phyloP scores from a whole-genome alignment of 2,888 invertebrate species.

The Drosophila kambysellisi region DNA sequence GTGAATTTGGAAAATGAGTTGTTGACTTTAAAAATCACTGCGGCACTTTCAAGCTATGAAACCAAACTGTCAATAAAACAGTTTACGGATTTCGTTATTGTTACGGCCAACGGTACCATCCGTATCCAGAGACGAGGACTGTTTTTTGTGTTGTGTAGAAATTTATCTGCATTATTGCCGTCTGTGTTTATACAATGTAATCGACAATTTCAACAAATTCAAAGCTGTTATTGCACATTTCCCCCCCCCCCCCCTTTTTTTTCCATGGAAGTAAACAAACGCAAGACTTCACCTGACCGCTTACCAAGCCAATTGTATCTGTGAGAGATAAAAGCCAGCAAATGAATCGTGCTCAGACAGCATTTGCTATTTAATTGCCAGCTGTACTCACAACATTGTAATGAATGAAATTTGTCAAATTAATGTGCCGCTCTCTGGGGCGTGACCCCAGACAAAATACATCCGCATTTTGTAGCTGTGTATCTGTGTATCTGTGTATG shows the following conservation, averaged over 20 bases:
- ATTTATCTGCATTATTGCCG: constrained; percentile 51
- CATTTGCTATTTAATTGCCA: constrained; percentile 66
- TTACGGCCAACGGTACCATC: constrained; percentile 36
- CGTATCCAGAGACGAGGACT: constrained; percentile 52
- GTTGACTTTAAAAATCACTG: constrained; percentile 11
- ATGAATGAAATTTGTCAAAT: constrained; percentile 80
- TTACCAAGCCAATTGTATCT: constrained; percentile 24
- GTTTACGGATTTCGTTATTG: constrained; percentile 18
- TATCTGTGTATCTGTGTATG: constrained; percentile 2
- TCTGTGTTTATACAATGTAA: constrained; percentile 78
- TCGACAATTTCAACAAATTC: constrained; percentile 59
- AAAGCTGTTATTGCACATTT: constrained; percentile 70
- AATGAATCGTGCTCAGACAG: neutral
- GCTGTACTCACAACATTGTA: constrained; percentile 47
- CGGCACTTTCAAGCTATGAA: constrained; percentile 37
- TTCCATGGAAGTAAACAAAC: constrained; percentile 63
- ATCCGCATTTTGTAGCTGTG: constrained; percentile 22
- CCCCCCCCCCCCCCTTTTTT: constrained; percentile 10
- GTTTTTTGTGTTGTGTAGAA: constrained; percentile 12
- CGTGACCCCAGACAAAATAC: constrained; percentile 47
- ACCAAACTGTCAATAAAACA: constrained; percentile 37
- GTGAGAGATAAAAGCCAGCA: constrained; percentile 8
- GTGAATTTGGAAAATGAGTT: neutral
- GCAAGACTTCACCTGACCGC: constrained; percentile 13
- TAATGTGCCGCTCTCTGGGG: constrained; percentile 63